Conservation (phyloP, 2,797 vertebrate genomes). For the Sebastes minor region DNA sequence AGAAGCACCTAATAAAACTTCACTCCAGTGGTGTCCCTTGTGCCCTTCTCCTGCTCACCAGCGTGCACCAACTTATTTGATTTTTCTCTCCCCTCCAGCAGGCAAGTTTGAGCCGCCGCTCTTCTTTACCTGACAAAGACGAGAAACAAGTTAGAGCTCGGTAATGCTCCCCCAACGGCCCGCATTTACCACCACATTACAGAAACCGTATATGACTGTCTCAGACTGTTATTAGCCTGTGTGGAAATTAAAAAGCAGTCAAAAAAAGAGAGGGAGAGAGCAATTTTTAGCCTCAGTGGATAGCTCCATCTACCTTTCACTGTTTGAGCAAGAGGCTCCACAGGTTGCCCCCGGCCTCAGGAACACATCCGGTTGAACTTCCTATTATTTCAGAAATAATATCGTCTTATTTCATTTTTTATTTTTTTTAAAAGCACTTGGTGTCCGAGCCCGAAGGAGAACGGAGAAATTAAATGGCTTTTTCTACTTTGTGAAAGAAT, state of each 20-base stretch:
- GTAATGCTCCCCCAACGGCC: slow-evolving; percentile 26
- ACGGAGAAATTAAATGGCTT: slow-evolving; percentile 67
- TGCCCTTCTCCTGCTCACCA: slow-evolving; percentile 69
- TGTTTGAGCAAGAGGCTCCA: slow-evolving; percentile 18
- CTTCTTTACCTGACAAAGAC: slow-evolving; percentile 54
- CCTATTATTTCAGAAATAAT: slow-evolving; percentile 67
- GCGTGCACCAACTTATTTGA: slow-evolving; percentile 58
- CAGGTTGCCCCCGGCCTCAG: slow-evolving; percentile 35
- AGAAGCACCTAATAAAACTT: slow-evolving; percentile 70
- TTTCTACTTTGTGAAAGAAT: slow-evolving; percentile 62
- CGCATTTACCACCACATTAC: slow-evolving; percentile 23
- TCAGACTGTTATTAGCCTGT: slow-evolving; percentile 22
- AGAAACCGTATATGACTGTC: slow-evolving; percentile 30
- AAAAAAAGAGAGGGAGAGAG: not conserved
- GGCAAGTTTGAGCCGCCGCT: slow-evolving; percentile 27
- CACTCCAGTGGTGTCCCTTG: slow-evolving; percentile 67
- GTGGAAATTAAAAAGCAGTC: slow-evolving; percentile 39
- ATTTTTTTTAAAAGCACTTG: slow-evolving; percentile 63
- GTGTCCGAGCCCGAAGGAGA: slow-evolving; percentile 65
- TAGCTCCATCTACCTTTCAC: not conserved
- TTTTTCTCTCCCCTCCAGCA: slow-evolving; percentile 38
- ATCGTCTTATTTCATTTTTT: slow-evolving; percentile 51
- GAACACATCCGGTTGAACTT: slow-evolving; percentile 43
- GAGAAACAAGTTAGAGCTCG: slow-evolving; percentile 27
- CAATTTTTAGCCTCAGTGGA: slow-evolving; percentile 6